These are phyloP conservation scores for Ormia ochracea DNA, from an alignment of 2,888 invertebrate genomes.

Conservation along the genomic window DNA sequence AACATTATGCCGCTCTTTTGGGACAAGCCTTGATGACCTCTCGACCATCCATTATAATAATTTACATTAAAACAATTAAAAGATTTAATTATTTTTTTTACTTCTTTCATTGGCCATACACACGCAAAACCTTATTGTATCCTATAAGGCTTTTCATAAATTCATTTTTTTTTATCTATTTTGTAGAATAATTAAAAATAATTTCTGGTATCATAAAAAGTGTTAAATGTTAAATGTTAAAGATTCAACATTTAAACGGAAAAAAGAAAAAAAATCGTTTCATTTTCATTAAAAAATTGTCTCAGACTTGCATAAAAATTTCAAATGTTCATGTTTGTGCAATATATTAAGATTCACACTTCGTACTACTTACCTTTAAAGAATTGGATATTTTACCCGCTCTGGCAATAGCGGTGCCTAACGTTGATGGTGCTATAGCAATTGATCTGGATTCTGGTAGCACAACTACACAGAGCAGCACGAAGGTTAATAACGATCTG, in stretches of 20 bases:
- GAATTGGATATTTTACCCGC: constrained; percentile 76
- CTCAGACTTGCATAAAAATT: background rate
- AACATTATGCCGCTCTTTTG: no score
- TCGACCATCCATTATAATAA: no score
- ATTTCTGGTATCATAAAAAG: background rate
- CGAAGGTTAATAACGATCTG: constrained; percentile 41
- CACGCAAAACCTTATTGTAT: no score
- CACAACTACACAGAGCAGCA: constrained; percentile 31
- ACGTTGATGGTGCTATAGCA: constrained; percentile 76
- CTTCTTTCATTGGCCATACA: no score
- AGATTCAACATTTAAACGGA: background rate
- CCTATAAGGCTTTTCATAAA: no score
- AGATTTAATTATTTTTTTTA: no score
- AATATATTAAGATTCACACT: background rate
- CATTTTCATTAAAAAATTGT: background rate
- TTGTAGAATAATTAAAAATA: background rate
- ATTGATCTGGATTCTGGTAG: constrained; percentile 67
- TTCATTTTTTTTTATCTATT: no score
- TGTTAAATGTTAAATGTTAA: background rate
- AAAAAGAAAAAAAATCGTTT: background rate
- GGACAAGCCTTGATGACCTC: no score
- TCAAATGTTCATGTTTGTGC: background rate
- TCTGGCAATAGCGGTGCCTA: constrained; percentile 76
- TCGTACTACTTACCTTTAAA: constrained; percentile 74
- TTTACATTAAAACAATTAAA: no score